Conservation (phyloP, 2,888 invertebrate genomes). For the Synergus itoensis region DNA sequence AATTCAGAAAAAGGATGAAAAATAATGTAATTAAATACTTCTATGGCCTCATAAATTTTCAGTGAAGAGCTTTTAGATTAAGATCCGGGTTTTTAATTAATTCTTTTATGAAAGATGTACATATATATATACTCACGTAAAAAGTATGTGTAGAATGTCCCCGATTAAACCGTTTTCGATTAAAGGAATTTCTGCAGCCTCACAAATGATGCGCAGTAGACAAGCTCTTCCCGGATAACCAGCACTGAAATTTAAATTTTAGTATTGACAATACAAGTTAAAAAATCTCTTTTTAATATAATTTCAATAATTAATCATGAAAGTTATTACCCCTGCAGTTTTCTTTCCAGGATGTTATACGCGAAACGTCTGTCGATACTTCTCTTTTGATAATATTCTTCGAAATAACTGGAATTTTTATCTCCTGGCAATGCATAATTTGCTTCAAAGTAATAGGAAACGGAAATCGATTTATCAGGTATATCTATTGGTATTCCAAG, state of each 20-base stretch:
- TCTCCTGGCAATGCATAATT: constrained; percentile 84
- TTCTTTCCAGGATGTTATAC: constrained; percentile 80
- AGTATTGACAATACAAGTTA: background rate
- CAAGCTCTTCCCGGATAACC: constrained; percentile 82
- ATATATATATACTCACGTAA: constrained; percentile 80
- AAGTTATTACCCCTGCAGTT: constrained; percentile 80
- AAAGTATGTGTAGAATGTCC: constrained; percentile 83
- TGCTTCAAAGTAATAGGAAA: constrained; percentile 87
- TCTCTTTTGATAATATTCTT: constrained; percentile 65
- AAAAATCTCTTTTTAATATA: background rate
- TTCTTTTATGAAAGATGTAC: background rate
- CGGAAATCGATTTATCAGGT: constrained; percentile 84
- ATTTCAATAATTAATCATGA: background rate
- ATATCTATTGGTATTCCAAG: constrained; percentile 86
- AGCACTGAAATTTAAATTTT: constrained; percentile 75
- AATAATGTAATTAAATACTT: background rate
- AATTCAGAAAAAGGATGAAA: background rate
- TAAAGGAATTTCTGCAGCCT: constrained; percentile 80
- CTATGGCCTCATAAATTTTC: background rate
- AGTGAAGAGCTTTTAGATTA: background rate
- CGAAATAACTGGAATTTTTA: constrained; percentile 69
- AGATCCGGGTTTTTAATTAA: background rate
- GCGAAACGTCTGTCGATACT: constrained; percentile 80
- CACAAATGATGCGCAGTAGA: constrained; percentile 83
- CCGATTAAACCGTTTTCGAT: constrained; percentile 83